Percentiles rank a stretch among this genome's conserved stretches.
These are phyloP conservation scores for Micoletzkya japonica DNA, from an alignment of 2,888 invertebrate species.

Conservation along the genomic window DNA sequence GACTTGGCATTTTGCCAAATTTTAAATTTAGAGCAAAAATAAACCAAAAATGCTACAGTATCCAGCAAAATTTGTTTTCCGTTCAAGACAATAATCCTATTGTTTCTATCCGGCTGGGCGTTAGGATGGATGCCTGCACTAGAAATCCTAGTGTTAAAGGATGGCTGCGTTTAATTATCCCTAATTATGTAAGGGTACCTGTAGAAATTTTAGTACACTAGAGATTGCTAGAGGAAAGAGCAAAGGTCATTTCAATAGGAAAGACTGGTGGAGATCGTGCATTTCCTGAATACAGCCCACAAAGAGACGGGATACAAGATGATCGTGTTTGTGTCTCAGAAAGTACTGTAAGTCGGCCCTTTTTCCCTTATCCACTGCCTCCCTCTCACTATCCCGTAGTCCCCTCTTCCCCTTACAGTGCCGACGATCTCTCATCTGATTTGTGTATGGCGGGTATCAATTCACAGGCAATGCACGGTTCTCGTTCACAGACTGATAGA, in stretches of 20 bases:
- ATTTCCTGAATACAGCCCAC: slow-evolving; percentile 73
- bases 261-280: slow-evolving; percentile 30
- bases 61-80: too few relatives aligned
- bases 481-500: slow-evolving; percentile 76
- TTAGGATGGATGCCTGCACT: too few relatives aligned
- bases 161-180: too few relatives aligned
- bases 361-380: neutral
- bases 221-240: too few relatives aligned
- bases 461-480: slow-evolving; percentile 85
- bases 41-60: too few relatives aligned
- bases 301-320: slow-evolving; percentile 77
- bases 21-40: too few relatives aligned
- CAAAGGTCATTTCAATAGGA: neutral
- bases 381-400: neutral
- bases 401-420: slow-evolving; percentile 65
- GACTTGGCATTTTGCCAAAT: too few relatives aligned
- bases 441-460: slow-evolving; percentile 74
- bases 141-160: too few relatives aligned
- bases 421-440: slow-evolving; percentile 82
- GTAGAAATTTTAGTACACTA: too few relatives aligned
- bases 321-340: slow-evolving; percentile 87
- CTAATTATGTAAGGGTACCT: too few relatives aligned
- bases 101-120: too few relatives aligned
- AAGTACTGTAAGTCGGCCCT: slow-evolving; percentile 65
- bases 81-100: too few relatives aligned